These are phyloP conservation scores for Amniataba percoides DNA, from an alignment of 2,797 vertebrate species.

Conservation along the genomic window DNA sequence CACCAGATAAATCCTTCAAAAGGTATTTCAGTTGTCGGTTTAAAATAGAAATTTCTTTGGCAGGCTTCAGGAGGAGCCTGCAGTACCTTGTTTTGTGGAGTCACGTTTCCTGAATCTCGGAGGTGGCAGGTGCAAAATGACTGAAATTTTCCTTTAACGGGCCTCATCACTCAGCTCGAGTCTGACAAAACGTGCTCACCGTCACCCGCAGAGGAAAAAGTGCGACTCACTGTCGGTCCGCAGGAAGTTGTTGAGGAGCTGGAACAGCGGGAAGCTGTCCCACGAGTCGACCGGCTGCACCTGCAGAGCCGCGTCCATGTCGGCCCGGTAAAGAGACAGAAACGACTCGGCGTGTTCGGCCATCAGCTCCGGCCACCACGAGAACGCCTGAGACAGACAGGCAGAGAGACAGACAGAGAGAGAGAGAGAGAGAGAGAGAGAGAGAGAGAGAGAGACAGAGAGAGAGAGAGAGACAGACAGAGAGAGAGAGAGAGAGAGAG, in stretches of 20 bases:
- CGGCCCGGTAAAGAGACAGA: constrained; percentile 91
- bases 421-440: no score
- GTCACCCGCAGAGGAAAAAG: background rate
- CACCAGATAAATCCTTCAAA: no score
- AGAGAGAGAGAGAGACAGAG: no score
- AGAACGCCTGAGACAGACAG: constrained; percentile 88
- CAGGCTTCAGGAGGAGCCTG: background rate
- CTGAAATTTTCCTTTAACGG: background rate
- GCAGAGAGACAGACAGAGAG: no score
- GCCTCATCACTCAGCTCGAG: background rate
- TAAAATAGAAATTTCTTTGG: background rate
- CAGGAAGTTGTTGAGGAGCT: constrained; percentile 95
- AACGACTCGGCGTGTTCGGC: constrained; percentile 94
- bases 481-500: no score
- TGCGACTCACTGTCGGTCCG: constrained; percentile 90
- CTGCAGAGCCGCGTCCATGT: constrained; percentile 92
- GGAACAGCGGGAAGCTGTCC: constrained; percentile 96
- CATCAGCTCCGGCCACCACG: constrained; percentile 95
- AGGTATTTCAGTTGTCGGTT: background rate
- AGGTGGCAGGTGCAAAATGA: background rate
- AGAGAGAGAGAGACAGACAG: background rate
- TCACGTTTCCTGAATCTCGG: background rate
- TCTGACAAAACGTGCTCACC: background rate
- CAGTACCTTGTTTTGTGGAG: background rate
- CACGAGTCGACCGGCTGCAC: constrained; percentile 94